Evolutionary conservation across 2,888 invertebrate species (phyloP).

Genomic region (Sisyra nigra): DNA sequence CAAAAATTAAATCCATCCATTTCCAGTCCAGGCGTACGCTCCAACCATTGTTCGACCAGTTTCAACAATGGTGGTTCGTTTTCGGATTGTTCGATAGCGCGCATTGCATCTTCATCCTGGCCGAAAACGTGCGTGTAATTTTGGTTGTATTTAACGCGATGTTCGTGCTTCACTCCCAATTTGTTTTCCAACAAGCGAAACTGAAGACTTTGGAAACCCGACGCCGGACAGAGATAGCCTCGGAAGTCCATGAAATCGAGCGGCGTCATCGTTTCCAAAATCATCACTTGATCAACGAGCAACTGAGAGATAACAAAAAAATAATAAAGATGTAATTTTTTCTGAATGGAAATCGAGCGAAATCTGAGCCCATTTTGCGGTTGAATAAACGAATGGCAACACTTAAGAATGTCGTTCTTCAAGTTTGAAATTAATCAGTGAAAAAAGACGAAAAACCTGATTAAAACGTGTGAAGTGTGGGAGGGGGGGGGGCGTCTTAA

Average conservation of each 20-base stretch:
- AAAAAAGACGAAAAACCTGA: too few relatives aligned
- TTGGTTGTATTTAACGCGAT: conserved; percentile 87
- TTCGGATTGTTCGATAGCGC: conserved; percentile 49
- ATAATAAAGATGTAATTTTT: too few relatives aligned
- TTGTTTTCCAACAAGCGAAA: conserved; percentile 95
- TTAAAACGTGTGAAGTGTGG: too few relatives aligned
- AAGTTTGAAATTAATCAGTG: too few relatives aligned
- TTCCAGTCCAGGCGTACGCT: conserved; percentile 85
- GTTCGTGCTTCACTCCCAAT: conserved; percentile 60
- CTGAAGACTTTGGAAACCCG: conserved; percentile 95
- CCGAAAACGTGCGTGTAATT: conserved; percentile 79
- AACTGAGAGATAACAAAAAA: conserved; percentile 44
- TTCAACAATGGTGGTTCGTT: conserved; percentile 69
- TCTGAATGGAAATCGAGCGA: too few relatives aligned
- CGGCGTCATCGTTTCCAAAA: conserved; percentile 98
- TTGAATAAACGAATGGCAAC: too few relatives aligned
- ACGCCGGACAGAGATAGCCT: conserved; percentile 81
- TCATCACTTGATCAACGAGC: conserved; percentile 91
- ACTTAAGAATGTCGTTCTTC: too few relatives aligned
- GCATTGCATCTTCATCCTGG: conserved; percentile 41
- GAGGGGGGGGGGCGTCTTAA: too few relatives aligned
- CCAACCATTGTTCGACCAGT: conserved; percentile 84
- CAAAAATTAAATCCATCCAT: conserved; percentile 81
- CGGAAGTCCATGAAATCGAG: conserved; percentile 97
- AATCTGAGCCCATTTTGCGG: too few relatives aligned